A percentile compares a stretch with the other conserved stretches of the same genome.
These are phyloP conservation scores for Bufo bufo DNA, from an alignment of 2,113 vertebrate species.

Conservation along the genomic window DNA sequence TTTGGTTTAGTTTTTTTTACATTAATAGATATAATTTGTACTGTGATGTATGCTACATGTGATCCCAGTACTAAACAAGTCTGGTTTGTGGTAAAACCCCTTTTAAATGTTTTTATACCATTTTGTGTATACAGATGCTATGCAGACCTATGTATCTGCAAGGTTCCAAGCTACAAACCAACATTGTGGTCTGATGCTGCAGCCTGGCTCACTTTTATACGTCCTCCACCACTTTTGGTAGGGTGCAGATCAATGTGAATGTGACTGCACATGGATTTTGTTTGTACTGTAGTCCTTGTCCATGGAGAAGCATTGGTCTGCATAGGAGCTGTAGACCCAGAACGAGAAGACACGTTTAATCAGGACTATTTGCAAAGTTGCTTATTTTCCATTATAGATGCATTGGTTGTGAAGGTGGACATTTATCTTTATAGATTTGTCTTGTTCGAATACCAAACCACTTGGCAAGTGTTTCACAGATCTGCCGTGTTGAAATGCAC, in stretches of 20 bases:
- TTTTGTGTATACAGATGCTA: not conserved
- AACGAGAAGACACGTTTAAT: not conserved
- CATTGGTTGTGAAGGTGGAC: not conserved
- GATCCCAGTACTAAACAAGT: no score
- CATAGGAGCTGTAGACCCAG: not conserved
- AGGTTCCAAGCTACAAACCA: not conserved
- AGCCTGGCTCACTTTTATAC: not conserved
- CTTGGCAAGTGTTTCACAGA: not conserved
- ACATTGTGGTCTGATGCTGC: not conserved
- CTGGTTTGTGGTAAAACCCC: not conserved
- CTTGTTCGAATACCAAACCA: not conserved
- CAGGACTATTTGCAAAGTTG: not conserved
- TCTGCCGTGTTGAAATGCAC: not conserved
- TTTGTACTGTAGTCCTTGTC: no score
- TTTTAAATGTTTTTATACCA: not conserved
- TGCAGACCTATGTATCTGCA: not conserved
- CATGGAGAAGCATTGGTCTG: not conserved
- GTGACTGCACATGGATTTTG: no score
- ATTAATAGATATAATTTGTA: no score
- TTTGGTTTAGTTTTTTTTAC: no score
- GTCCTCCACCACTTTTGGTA: not conserved
- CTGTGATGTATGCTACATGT: no score
- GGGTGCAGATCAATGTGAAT: not conserved
- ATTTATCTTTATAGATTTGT: not conserved
- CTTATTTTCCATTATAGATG: not conserved